These are phyloP conservation scores for Didymodactylos carnosus DNA, from an alignment of 2,888 invertebrate species.

Conservation along the genomic window DNA sequence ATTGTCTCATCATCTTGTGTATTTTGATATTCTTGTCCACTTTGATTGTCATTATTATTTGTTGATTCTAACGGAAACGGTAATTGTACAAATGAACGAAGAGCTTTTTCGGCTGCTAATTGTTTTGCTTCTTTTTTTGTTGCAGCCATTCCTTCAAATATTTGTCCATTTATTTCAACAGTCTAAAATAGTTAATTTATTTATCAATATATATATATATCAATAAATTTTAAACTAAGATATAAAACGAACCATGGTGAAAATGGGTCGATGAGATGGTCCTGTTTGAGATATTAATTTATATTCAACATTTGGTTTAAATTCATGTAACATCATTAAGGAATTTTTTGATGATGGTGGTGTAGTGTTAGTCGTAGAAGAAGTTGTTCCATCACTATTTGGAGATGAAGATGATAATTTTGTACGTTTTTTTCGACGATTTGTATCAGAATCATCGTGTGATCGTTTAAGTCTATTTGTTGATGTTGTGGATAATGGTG, in stretches of 20 bases:
- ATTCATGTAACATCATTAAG: slow-evolving; percentile 49
- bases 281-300: slow-evolving; percentile 1
- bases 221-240: no score
- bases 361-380: background rate
- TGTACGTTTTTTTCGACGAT: background rate
- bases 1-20: no score
- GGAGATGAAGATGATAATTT: no score
- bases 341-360: slow-evolving; percentile 22
- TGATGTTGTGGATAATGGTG: no score
- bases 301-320: slow-evolving; percentile 41
- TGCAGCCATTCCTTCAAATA: background rate
- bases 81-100: background rate
- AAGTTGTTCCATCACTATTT: no score
- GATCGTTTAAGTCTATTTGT: background rate
- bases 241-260: no score
- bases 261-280: slow-evolving; percentile 11
- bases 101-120: background rate
- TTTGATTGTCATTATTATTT: background rate
- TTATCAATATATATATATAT: no score
- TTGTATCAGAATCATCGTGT: background rate
- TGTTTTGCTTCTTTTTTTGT: background rate
- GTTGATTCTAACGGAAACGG: background rate
- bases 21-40: no score
- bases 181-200: no score
- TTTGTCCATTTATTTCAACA: background rate